Conservation (phyloP, 2,113 vertebrate genomes). For the Nicator chloris region DNA sequence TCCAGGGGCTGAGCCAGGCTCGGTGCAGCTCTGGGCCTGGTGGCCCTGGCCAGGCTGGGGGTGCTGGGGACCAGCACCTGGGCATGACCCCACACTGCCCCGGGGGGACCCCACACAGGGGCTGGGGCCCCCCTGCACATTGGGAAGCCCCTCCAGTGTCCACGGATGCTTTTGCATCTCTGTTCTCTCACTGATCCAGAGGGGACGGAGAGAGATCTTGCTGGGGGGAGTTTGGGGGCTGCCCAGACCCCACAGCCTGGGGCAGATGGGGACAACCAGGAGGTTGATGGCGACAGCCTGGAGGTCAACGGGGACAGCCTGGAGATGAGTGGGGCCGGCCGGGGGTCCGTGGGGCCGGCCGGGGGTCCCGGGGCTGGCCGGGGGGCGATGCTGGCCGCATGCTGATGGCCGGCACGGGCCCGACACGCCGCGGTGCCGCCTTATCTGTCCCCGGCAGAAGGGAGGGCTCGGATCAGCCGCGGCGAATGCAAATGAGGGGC, state of each 20-base stretch:
- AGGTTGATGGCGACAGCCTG: background rate
- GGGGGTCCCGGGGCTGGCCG: background rate
- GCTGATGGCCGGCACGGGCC: background rate
- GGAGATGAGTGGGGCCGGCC: background rate
- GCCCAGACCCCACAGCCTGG: background rate
- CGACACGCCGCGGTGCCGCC: background rate
- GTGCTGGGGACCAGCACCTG: background rate
- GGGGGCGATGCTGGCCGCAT: background rate
- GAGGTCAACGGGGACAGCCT: background rate
- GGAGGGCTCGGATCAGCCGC: background rate
- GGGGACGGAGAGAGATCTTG: background rate
- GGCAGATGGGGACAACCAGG: background rate
- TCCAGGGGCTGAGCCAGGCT: background rate
- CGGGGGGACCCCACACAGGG: fast-evolving
- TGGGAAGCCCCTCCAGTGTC: background rate
- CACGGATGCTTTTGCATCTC: background rate
- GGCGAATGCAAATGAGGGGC: background rate
- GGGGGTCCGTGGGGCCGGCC: background rate
- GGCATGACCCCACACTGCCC: fast-evolving
- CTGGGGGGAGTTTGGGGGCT: background rate
- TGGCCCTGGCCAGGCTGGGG: fast-evolving
- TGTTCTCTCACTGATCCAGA: fast-evolving
- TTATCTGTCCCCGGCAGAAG: background rate
- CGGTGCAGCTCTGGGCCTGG: background rate
- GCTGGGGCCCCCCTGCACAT: background rate